A percentile compares a stretch with the other conserved stretches of the same genome.
These are phyloP conservation scores for Babyrousa celebensis DNA, from an alignment of 2,797 vertebrate genomes.

Conservation along the genomic window DNA sequence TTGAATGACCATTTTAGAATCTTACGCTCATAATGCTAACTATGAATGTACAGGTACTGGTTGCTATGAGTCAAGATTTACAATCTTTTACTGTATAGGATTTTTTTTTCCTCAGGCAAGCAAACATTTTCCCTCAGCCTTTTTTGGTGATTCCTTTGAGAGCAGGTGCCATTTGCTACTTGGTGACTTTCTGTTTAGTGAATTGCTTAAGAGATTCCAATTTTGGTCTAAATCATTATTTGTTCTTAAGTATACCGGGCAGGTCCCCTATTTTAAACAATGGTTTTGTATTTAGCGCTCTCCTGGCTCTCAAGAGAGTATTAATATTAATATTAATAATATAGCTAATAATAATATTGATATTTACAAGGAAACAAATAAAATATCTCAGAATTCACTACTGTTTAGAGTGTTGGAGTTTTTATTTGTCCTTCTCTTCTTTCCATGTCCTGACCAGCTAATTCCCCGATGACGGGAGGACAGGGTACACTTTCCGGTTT, in stretches of 20 bases:
- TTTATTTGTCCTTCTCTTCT: conserved; percentile 58
- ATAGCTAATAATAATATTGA: conserved; percentile 75
- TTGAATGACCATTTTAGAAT: conserved; percentile 28
- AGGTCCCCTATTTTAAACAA: conserved; percentile 54
- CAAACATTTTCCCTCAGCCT: neutral
- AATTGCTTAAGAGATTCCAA: neutral
- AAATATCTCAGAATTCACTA: conserved; percentile 69
- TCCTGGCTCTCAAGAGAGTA: conserved; percentile 70
- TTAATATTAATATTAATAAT: conserved; percentile 79
- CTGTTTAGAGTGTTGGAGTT: conserved; percentile 37
- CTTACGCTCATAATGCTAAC: neutral
- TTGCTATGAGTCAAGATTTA: neutral
- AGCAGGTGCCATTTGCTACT: neutral
- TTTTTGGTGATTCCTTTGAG: neutral
- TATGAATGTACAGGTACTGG: neutral
- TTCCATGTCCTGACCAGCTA: neutral
- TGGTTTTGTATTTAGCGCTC: conserved; percentile 71
- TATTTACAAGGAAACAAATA: conserved; percentile 82
- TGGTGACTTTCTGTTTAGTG: conserved; percentile 51
- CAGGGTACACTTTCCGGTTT: neutral
- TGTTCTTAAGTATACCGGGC: conserved; percentile 42
- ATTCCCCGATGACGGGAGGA: neutral
- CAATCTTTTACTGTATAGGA: neutral
- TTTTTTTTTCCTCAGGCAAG: neutral
- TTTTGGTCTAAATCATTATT: conserved; percentile 25